Evolutionary conservation across 2,113 vertebrate genomes (phyloP).

Genomic region (Cyanistes caeruleus): DNA sequence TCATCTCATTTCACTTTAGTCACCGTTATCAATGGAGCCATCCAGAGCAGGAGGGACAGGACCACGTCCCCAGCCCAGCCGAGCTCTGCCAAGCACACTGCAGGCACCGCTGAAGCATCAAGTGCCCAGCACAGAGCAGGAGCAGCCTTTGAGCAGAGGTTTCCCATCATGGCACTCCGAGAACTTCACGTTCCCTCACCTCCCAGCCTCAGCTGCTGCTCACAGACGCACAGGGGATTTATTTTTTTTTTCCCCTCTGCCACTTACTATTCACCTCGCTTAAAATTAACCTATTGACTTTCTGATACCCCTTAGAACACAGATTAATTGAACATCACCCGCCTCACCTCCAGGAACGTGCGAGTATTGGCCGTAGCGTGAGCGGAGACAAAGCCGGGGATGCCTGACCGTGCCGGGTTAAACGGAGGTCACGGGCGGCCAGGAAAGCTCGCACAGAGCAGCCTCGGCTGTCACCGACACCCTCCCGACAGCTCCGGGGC

Average conservation of each 20-base stretch:
- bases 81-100: background rate
- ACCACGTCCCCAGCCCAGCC: background rate
- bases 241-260: background rate
- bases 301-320: background rate
- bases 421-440: background rate
- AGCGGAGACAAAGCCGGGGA: background rate
- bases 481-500: background rate
- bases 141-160: background rate
- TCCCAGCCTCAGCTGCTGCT: background rate
- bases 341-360: background rate
- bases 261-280: conserved; percentile 30
- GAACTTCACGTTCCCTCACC: background rate
- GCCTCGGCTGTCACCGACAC: background rate
- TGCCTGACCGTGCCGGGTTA: background rate
- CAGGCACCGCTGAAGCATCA: background rate
- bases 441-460: background rate
- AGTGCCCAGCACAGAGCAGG: background rate
- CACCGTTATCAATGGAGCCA: background rate
- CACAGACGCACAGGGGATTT: background rate
- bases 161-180: background rate
- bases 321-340: conserved; percentile 43
- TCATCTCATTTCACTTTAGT: conserved; percentile 44
- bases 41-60: background rate
- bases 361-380: background rate
- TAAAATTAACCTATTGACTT: conserved; percentile 46